These are phyloP conservation scores for Thysanoteuthis rhombus DNA, from an alignment of 2,888 invertebrate species.

Conservation along the genomic window DNA sequence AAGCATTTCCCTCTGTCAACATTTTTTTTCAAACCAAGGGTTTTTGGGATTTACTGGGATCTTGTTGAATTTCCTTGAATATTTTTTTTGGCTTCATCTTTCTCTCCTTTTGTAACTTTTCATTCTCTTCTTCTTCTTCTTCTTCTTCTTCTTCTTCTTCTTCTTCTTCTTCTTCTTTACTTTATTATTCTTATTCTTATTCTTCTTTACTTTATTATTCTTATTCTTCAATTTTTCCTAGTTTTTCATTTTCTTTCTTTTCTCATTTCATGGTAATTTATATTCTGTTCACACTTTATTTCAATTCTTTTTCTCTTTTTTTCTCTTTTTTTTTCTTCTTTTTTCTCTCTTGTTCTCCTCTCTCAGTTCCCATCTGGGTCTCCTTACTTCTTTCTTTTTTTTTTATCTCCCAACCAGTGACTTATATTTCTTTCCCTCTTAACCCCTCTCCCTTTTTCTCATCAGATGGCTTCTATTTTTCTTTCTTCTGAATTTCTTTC, in stretches of 20 bases:
- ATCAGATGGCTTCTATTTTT: neutral
- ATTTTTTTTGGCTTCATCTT: neutral
- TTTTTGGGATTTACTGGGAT: neutral
- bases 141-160: neutral
- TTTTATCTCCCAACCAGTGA: neutral
- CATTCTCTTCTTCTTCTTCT: neutral
- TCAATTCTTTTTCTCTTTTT: neutral
- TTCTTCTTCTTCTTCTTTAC: neutral
- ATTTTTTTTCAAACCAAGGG: no score
- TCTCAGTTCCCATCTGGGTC: neutral
- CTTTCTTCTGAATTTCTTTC: neutral
- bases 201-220: neutral
- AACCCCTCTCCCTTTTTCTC: neutral
- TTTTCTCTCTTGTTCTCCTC: neutral
- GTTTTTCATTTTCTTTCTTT: neutral
- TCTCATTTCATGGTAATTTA: no score
- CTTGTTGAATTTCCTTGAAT: neutral
- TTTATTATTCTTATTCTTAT: neutral
- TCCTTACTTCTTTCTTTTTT: neutral
- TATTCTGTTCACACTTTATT: neutral
- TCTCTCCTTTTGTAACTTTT: neutral
- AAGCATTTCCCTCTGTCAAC: neutral
- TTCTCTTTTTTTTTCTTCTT: neutral
- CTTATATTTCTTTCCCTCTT: neutral
- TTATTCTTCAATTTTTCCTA: neutral